Evolutionary conservation across 2,113 vertebrate species (phyloP), one percentile per base, ranked within the genome.

Genomic region (Phaethornis superciliosus): DNA sequence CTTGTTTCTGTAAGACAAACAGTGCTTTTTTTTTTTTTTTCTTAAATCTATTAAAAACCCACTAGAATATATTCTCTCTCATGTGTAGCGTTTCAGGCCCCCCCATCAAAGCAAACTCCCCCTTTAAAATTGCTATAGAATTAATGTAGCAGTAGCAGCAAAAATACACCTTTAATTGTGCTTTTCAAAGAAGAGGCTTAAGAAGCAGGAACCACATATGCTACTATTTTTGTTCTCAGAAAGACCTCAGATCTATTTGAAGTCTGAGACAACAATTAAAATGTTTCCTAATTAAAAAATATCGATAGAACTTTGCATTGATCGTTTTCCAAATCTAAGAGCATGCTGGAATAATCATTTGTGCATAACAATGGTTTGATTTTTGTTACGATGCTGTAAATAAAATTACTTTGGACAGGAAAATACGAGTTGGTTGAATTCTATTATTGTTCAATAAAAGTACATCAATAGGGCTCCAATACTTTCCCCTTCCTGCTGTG

Each of bases 1-100:
- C 94, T 96, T 95, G 93, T 92, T 95, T 93, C 94, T 89, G 91
- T 88, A 96, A 95, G 95, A 96, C 93, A 96, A 95, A 96, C 93
- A 93, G 74, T 89, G 68, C 35, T 82, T 94, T 93, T 88, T 90
- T 80, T 6, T 35, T 82, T 94, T 93, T 88, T 90, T 80, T 6
- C 11, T 40, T 12, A 55, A 85, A 91, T 92, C 93, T 95, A 89
- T 94, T 96, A 93, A 94, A 96, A 94, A 87, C 67, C 84, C 84
- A 65, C 84, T 88, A 94, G 91, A 88, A 92, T 75, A 58, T 80
- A 70, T 85, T 88, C 68, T 77, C 62, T 94, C 92, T 92, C 89
- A 84, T 42, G 70, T 95, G 62, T 65, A 79, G 74, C 58, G 13
- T 54, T 89, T 93, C 77, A 75, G 78, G 65, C 77, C 58, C 65